Conservation (phyloP, 53 echinoderm and acorn worm species). For the Antedon mediterranea region DNA sequence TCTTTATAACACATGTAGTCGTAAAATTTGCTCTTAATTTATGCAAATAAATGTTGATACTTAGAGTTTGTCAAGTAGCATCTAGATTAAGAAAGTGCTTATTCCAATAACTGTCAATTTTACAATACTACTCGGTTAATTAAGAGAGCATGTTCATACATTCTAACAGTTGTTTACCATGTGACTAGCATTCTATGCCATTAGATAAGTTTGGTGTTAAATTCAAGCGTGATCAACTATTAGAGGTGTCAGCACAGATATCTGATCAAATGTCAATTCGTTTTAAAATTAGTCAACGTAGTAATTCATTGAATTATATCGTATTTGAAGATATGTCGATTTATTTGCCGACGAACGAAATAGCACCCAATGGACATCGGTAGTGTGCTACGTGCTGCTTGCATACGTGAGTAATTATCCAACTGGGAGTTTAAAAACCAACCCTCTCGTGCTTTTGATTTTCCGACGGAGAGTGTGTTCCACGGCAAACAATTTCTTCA, state of each 20-base stretch:
- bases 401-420: not conserved
- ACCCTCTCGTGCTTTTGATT: not conserved
- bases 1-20: too few species aligned
- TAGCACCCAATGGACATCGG: not conserved
- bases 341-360: not conserved
- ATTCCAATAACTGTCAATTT: too few species aligned
- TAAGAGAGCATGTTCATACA: too few species aligned
- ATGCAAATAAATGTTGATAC: too few species aligned
- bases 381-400: not conserved
- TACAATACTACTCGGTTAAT: too few species aligned
- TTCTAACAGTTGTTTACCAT: too few species aligned
- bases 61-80: too few species aligned
- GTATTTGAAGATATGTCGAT: not conserved
- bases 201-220: not conserved
- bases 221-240: not conserved
- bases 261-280: not conserved
- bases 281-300: not conserved
- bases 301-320: not conserved
- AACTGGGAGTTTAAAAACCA: not conserved
- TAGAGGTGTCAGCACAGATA: not conserved
- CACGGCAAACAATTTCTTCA: not conserved
- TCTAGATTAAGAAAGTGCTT: too few species aligned
- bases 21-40: too few species aligned
- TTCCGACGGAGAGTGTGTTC: not conserved
- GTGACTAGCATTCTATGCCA: too few species aligned